These are phyloP conservation scores for Tinamus guttatus DNA, from an alignment of 2,113 vertebrate genomes.

Conservation along the genomic window DNA sequence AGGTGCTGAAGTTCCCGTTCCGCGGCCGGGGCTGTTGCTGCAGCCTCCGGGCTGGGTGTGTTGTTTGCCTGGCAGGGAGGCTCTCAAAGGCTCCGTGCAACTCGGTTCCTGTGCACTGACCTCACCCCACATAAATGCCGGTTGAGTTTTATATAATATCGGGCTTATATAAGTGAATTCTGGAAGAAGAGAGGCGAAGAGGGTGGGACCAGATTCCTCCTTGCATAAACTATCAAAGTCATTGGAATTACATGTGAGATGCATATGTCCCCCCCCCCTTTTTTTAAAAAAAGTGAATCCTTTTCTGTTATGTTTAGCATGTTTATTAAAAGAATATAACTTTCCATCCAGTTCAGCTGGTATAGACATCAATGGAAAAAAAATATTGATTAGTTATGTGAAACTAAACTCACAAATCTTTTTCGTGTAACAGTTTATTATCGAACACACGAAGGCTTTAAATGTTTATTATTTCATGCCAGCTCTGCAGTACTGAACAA, in stretches of 20 bases:
- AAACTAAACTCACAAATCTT: not conserved
- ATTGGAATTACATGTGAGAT: not conserved
- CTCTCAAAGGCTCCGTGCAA: not conserved
- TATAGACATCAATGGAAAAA: not conserved
- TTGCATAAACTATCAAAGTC: not conserved
- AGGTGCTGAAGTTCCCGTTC: not conserved
- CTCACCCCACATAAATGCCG: not conserved
- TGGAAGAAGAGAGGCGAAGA: not conserved
- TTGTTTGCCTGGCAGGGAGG: not conserved
- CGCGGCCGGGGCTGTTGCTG: not conserved
- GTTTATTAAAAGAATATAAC: not conserved
- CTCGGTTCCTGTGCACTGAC: not conserved
- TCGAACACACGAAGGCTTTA: not conserved
- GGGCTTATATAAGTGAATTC: conserved; percentile 38
- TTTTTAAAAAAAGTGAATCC: not conserved
- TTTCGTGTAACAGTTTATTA: not conserved
- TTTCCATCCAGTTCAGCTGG: not conserved
- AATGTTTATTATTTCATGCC: not conserved
- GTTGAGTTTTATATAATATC: conserved; percentile 39
- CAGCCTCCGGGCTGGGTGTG: not conserved
- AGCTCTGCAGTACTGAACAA: not conserved
- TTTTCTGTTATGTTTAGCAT: not conserved
- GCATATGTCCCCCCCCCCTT: not conserved
- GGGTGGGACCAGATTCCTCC: not conserved
- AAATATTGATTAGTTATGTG: not conserved